phyloP scores from a whole-genome alignment of 2,797 vertebrate genomes.

The Gobio occitaniae region DNA sequence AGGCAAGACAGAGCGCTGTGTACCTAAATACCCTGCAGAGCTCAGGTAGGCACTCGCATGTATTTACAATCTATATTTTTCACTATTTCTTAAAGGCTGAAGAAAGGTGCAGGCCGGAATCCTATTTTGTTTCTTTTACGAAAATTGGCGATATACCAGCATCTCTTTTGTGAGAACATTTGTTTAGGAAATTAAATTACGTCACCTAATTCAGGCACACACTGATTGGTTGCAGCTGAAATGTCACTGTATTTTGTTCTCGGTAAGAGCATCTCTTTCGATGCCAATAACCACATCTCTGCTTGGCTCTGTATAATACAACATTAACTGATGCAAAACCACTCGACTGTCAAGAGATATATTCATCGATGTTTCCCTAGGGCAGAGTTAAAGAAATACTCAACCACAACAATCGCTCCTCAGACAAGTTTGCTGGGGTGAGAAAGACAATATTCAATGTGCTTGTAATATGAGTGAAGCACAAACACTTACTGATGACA shows the following conservation, averaged over 20 bases:
- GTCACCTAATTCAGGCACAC: background rate
- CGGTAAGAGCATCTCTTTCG: constrained; percentile 33
- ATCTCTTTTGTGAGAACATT: constrained; percentile 12
- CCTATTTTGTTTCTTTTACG: background rate
- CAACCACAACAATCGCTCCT: constrained; percentile 26
- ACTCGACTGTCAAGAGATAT: constrained; percentile 16
- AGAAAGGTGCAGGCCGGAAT: background rate
- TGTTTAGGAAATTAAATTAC: background rate
- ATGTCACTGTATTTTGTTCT: constrained; percentile 10
- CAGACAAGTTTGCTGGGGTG: constrained; percentile 15
- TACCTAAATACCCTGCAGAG: constrained; percentile 62
- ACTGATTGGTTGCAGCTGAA: background rate
- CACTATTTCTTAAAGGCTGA: constrained; percentile 3
- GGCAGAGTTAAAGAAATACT: constrained; percentile 27
- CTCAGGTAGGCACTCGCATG: constrained; percentile 57
- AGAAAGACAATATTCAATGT: constrained; percentile 39
- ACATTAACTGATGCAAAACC: constrained; percentile 23
- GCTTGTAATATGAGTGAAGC: constrained; percentile 49
- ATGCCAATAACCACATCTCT: constrained; percentile 14
- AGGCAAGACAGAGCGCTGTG: constrained; percentile 59
- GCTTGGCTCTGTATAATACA: constrained; percentile 31
- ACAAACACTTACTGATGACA: constrained; percentile 37
- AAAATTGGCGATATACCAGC: background rate
- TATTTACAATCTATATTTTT: background rate
- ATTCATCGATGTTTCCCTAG: constrained; percentile 5